Evolutionary conservation across 2,113 vertebrate species (phyloP), one percentile per base, ranked within the genome.

Genomic region (Cebus imitator): DNA sequence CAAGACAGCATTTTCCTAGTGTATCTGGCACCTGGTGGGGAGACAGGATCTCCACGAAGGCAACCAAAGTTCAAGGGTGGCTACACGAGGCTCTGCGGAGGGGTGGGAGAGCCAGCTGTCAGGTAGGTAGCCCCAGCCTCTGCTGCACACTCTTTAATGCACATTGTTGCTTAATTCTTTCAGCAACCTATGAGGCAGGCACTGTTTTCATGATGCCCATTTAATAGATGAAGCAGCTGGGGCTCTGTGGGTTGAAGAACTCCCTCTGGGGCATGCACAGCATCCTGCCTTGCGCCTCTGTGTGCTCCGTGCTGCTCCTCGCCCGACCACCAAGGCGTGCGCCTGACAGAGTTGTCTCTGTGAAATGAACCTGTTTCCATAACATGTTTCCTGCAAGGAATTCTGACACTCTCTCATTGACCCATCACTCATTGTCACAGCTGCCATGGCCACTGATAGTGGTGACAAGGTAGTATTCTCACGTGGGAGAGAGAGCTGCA

Each of bases 301-400:
- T 40, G 20, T 16, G 32, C 55, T 25, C 57, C 12, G 0, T 18
- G 66, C 35, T 25, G 35, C n/a, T 30, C 35, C 6, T 75, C 7
- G 6, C 76, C 64, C 37, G 6, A 7, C 14, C 25, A 48, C 11
- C 0, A 5, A 48, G 70, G 20, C 9, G 3, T 23, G 3, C 3
- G 1, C 64, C 23, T 1, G 6, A 16, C 4, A n/a, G 8, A 14
- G 23, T 16, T 30, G 17, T 45, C 45, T 79, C 50, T 13, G 3
- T 17, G 37, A 70, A 72, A 21, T 70, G 27, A 37, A 55, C 52
- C 52, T 16, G 5, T 73, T 91, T 45, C 4, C 4, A 9, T 50
- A 27, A 48, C 76, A 3, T 8, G 16, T 78, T 76, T 20, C 58
- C 76, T 72, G 37, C 32, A 25, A 0, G 45, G 61, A 58, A 25